Evolutionary conservation across 30 jellyfish, hydroid and myxozoan genomes (phyloP), one percentile per base, ranked within the genome.

Genomic region (Aurelia sp.): DNA sequence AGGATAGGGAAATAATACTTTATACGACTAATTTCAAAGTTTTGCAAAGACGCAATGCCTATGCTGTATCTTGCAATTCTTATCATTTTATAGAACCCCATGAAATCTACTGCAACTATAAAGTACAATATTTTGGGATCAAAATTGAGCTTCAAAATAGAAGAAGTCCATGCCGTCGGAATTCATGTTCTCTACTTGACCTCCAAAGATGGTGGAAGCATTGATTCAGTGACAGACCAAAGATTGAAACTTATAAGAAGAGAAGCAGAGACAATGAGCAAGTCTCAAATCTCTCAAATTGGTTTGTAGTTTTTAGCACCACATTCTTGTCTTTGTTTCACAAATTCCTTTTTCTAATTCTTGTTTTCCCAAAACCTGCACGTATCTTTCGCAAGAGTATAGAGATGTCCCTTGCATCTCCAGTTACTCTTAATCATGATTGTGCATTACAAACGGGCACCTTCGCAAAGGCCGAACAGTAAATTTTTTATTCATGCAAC

Each of bases 151-250:
- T 87, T 87, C 82, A 87, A 87, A 58, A 77, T 87, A 22, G 96
- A 87, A 37, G 88, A 78, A 33, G 87, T 87, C 23, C 88, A 77
- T 60, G 96, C 96, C 3, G 78, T 61, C 51, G 96, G 96, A 20
- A 27, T 70, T 30, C 89, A 76, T 33, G 76, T 71, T 57, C 62
- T 87, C 44, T 87, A 87, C 64, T 47, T 71, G 75, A 59, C 82
- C 7, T 62, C 89, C 22, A 41, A 78, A 41, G 89, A 87, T 8
- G 96, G 79, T 17, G 87, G 89, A 17, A 78, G 90, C 66, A 78
- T 87, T 59, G 67, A 64, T 23, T 78, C 96, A 61, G 81, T 87
- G 3, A 87, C 96, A 4, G 84, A 87, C 12, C 96, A 87, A 72
- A 64, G 91, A 65, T 62, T 87, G 60, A 64, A 41, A 33, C 79